Base-by-base conservation (phyloP, 53 echinoderm and acorn worm species). In the Echinometra lucunter region DNA sequence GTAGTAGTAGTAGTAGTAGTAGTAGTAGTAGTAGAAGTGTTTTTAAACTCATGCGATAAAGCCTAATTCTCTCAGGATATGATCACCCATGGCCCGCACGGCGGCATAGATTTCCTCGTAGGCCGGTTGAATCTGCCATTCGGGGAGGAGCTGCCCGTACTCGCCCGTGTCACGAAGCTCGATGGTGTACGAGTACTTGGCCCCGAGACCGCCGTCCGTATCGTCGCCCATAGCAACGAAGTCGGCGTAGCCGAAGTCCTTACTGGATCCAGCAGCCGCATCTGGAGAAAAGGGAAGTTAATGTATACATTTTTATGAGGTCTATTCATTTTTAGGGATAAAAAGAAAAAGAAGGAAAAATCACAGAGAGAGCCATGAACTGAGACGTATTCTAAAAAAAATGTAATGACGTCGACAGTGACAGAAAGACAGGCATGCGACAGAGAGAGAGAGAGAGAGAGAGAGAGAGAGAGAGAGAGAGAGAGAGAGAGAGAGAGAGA, bases 81-180 rank as follows among this genome's bases (percentile, higher is more conserved):
- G 95, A 44, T 95, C 94, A 10, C 94, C 57, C 21, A 96, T 96
- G 34, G 97, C 96, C 11, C 91, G 93, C 27, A 97, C 95, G 1
- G 95, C 97, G 34, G 88, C 87, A 60, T 96, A 98, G 37, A 92
- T 93, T 82, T 98, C 98, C 45, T 96, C 95, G 16, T 91, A 97
- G 28, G 95, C 89, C 0, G 97, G 97, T 38, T 96, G 80, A 75
- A 98, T 98, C 93, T 98, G 97, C 66, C 96, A 95, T 37, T 95
- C 95, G 17, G 98, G 98, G 2, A 98, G 90, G 2, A 98, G 88
- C 78, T 97, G 97, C 0, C 98, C 98, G 37, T 96, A 94, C 34
- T 94, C 89, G 17, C 98, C 98, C 28, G 95, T 95, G 93, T 98
- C 98, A 44, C 98, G 93, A 45, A 98, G 97, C 55, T 98, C 98